A percentile compares a stretch with the other conserved stretches of the same genome.
Evolutionary conservation across 2,797 vertebrate genomes (phyloP).

Genomic region (Squalus acanthias): DNA sequence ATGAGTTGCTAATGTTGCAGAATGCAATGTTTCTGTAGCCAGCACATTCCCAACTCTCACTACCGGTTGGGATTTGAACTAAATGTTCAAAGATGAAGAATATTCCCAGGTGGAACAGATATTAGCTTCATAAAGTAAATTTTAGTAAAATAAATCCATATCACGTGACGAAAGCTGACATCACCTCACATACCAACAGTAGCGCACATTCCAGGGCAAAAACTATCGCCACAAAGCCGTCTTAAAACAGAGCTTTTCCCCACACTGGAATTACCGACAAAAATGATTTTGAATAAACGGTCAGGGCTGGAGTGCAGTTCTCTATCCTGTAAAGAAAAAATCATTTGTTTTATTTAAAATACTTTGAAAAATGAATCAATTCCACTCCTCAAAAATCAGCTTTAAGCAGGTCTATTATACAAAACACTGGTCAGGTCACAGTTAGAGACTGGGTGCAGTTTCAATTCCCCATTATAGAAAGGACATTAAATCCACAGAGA

Average conservation of each 20-base stretch:
- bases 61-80: background rate
- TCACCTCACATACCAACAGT: constrained; percentile 72
- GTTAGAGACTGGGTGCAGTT: too few species aligned
- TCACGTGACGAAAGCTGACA: background rate
- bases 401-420: background rate
- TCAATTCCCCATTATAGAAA: background rate
- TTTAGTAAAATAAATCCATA: background rate
- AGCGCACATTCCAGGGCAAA: constrained; percentile 69
- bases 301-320: constrained; percentile 58
- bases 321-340: constrained; percentile 64
- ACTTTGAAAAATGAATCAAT: background rate
- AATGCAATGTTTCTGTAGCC: background rate
- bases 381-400: background rate
- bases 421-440: background rate
- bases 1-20: too few species aligned
- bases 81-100: background rate
- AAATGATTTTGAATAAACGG: constrained; percentile 81
- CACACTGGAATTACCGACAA: constrained; percentile 83
- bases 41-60: background rate
- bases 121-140: background rate
- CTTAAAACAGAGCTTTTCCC: constrained; percentile 85
- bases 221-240: constrained; percentile 73
- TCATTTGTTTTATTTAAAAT: constrained; percentile 36
- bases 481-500: background rate
- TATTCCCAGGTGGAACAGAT: background rate